phyloP scores from a whole-genome alignment of 2,113 vertebrate genomes.

The Phyllopteryx taeniolatus region DNA sequence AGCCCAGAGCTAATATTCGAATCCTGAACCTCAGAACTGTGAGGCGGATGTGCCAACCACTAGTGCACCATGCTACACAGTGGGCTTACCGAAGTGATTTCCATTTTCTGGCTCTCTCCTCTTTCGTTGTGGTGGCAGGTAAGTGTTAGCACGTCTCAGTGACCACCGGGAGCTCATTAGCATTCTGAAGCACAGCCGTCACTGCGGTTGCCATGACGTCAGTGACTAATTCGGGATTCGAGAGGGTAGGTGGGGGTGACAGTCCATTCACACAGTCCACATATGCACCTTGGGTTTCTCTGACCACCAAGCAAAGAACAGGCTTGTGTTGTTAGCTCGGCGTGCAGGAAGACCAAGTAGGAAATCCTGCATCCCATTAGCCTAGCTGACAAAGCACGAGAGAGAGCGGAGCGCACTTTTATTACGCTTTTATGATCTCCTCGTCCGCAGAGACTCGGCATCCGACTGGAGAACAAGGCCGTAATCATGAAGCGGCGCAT shows the following conservation, averaged over 20 bases:
- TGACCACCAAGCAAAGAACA: not conserved
- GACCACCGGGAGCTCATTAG: conserved; percentile 41
- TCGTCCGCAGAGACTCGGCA: not conserved
- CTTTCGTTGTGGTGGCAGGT: conserved; percentile 36
- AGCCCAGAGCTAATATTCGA: not conserved
- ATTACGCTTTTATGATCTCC: conserved; percentile 1
- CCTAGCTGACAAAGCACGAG: conserved; percentile 5
- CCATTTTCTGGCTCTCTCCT: not conserved
- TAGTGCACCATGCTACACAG: not conserved
- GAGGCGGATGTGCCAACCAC: not conserved
- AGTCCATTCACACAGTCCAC: conserved; percentile 1
- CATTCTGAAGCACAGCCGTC: conserved; percentile 48
- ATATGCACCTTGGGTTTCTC: not conserved
- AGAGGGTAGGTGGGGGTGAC: conserved; percentile 56
- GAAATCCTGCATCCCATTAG: not conserved
- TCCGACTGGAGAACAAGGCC: not conserved
- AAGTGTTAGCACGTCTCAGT: conserved; percentile 35
- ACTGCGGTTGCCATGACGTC: conserved; percentile 55
- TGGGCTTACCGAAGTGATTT: too few relatives aligned
- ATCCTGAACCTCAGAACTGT: not conserved
- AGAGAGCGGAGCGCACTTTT: not conserved
- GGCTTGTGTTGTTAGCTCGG: not conserved
- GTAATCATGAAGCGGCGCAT: not conserved
- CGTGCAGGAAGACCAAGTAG: not conserved
- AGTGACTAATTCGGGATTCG: conserved; percentile 26